Percentiles rank a stretch among this genome's conserved stretches.
Conservation (phyloP, 2,113 vertebrate genomes). For the Phalacrocorax brasilianus region DNA sequence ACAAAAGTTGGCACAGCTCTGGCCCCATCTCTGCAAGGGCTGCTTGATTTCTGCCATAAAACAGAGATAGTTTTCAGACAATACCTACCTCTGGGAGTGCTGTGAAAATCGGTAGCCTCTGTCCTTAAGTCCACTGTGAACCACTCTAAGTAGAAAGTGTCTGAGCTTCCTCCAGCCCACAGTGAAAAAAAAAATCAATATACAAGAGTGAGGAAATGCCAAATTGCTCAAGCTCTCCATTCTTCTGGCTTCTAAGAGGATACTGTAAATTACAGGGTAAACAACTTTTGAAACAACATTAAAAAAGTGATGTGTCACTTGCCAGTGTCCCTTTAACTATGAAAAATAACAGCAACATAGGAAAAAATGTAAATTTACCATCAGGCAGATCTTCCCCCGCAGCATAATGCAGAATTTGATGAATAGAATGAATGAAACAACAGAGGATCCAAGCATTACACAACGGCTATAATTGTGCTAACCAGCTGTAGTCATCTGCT, state of each 20-base stretch:
- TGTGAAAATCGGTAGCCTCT: background rate
- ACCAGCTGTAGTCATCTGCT: constrained; percentile 71
- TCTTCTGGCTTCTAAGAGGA: constrained; percentile 30
- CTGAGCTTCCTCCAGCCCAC: background rate
- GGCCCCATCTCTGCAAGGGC: background rate
- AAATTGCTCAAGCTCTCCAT: background rate
- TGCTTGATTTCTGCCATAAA: background rate
- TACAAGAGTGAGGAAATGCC: background rate
- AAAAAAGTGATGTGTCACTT: constrained; percentile 27
- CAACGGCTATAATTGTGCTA: constrained; percentile 59
- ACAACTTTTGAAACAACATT: background rate
- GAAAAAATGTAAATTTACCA: constrained; percentile 55
- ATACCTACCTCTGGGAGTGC: background rate
- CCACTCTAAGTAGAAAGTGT: background rate
- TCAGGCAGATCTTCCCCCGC: constrained; percentile 12
- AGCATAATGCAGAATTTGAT: constrained; percentile 18
- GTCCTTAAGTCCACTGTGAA: background rate
- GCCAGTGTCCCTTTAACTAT: constrained; percentile 16
- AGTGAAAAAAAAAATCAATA: background rate
- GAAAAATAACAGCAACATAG: constrained; percentile 16
- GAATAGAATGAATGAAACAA: constrained; percentile 53
- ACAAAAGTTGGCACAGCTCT: background rate
- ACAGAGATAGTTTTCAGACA: background rate
- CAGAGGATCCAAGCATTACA: constrained; percentile 37
- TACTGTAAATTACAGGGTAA: constrained; percentile 39